Base-by-base conservation (phyloP, 2,888 invertebrate genomes). In the Caenorhabditis sp. region DNA sequence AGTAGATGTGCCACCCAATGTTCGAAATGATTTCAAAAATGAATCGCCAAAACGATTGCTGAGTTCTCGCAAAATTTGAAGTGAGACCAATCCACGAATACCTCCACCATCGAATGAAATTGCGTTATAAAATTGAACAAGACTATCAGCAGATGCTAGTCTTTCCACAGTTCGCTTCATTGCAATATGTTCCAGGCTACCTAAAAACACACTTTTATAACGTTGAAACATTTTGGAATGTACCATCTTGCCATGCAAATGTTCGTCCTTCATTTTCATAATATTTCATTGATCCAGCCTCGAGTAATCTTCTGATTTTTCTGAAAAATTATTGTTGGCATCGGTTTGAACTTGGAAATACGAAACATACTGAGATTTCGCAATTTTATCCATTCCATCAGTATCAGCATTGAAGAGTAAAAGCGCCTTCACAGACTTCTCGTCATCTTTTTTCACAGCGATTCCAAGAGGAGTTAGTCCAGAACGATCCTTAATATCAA, bases 1-100 rank as follows among this genome's bases (percentile, higher is more conserved):
- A 0, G 94, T 94, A 69, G 91, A 91, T 0, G 92, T 93, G 0
- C 93, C 97, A 0, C 95, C 94, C 17, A 97, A 91, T 95, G 96
- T 97, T 89, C 97, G 97, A 89, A 99, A 97, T 87, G 93, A 92
- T 12, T 93, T 91, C 25, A 92, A 90, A 53, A 96, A 92, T 0
- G 94, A 25, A 2, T 71, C 74, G n/a, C 49, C 57, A 23, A 75
- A 49, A 5, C 50, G 49, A 14, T 59, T 62, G 57, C 81, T 81
- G n/a, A 85, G 27, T 50, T 84, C 80, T 27, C 81, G 60, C n/a
- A 84, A 70, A 17, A 83, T 83, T 70, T 83, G 81, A n/a, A 82
- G 74, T 8, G 84, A 71, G 12, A 81, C 78, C 10, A 85, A 63
- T 49, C 85, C 85, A 23, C 82, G 70, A 36, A 85, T 83, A 4